Evolutionary conservation across 2,888 invertebrate genomes (phyloP), one percentile per base, ranked within the genome.

Genomic region (Caenorhabditis sp.): DNA sequence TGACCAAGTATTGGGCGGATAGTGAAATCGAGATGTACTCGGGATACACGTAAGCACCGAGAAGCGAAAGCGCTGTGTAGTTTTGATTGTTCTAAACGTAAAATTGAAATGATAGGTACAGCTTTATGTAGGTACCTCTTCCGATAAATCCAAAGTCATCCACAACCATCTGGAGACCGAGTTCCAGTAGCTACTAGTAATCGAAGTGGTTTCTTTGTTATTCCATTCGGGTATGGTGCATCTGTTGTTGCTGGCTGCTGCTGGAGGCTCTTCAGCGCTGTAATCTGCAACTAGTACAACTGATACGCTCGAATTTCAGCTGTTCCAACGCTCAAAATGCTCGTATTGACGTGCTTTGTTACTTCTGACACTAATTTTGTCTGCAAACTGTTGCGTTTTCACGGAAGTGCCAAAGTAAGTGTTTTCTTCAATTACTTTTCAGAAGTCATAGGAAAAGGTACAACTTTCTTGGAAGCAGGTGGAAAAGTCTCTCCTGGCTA

Each of bases 11-110:
- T 9, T 71, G 71, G 17, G 71, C 35, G 11, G 71, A 52, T 9
- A 62, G 27, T 7, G 61, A 55, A 22, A 71, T 55, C 9, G 71
- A 59, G 13, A 71, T 62, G 37, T 55, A 46, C 6, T 71, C 55
- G 4, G 59, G 53, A 46, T 71, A 71, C 22, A 71, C 71, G 27
- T 55, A 71, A 0, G 71, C 61, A 2, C 41, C 41, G 4, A 71
- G 20, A 6, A 71, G 32, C 4, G 55, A 46, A 13, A 46, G 45
- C 5, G 45, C 43, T 1, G 65, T 65, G 55, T 65, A 65, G 35
- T 53, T 53, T 45, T 65, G 65, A 22, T 65, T 65, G 55, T 55
- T 35, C 65, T 65, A 26, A 43, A 53, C 52, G n/a, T 20, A 32
- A 15, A 2, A 2, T 20, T 56, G 0, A 20, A 27, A 41, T 17